phyloP scores from a whole-genome alignment of 2,113 vertebrate species.

The Cryptomyrus ogoouensis region DNA sequence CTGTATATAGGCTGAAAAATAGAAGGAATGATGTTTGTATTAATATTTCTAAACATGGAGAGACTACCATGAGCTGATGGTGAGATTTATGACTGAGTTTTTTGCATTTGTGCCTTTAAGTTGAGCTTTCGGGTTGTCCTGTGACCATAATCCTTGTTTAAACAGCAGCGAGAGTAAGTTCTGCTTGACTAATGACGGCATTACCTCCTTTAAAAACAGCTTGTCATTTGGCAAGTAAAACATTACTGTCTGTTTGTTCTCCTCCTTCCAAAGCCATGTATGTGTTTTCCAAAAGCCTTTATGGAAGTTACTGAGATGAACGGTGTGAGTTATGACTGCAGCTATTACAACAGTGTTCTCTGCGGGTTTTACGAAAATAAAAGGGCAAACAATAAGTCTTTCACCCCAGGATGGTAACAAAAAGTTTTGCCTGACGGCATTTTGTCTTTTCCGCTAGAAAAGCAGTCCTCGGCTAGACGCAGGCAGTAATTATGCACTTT shows the following conservation, averaged over 20 bases:
- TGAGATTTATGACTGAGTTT: slow-evolving; percentile 38
- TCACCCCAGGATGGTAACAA: not conserved
- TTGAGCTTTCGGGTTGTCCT: slow-evolving; percentile 25
- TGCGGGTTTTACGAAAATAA: not conserved
- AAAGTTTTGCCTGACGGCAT: not conserved
- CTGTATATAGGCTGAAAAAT: slow-evolving; percentile 44
- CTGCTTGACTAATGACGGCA: slow-evolving; percentile 24
- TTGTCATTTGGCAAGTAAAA: slow-evolving; percentile 2
- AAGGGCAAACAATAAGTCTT: not conserved
- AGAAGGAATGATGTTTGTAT: slow-evolving; percentile 52
- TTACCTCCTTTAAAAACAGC: slow-evolving; percentile 13
- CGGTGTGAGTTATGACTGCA: not conserved
- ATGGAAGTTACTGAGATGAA: not conserved
- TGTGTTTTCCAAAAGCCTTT: not conserved
- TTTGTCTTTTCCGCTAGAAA: not conserved
- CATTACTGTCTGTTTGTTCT: not conserved
- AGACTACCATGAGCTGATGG: slow-evolving; percentile 50
- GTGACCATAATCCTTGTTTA: slow-evolving; percentile 30
- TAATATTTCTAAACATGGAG: slow-evolving; percentile 42
- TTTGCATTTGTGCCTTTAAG: slow-evolving; percentile 28
- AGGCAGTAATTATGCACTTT: slow-evolving; percentile 4
- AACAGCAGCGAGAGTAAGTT: slow-evolving; percentile 20
- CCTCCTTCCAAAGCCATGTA: not conserved
- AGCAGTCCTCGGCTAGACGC: not conserved
- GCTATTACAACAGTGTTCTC: not conserved